Evolutionary conservation across 35 echinoderm and acorn worm genomes (phyloP), one percentile per base, ranked within the genome.

Genomic region (Lytechinus variegatus): DNA sequence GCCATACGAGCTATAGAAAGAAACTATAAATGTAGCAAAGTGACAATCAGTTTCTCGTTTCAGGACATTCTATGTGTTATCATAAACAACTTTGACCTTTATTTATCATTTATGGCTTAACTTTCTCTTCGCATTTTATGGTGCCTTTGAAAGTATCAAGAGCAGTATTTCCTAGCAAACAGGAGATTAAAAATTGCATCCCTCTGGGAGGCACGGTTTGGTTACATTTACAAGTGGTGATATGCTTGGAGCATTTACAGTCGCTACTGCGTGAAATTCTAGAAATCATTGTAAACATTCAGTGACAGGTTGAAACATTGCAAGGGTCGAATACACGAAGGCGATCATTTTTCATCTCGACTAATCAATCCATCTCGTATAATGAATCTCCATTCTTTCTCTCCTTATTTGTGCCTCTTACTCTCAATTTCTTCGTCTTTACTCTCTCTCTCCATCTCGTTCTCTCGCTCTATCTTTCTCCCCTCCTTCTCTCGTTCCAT

Each of bases 271-370:
- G 66, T 79, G 66, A 79, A 79, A 79, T 21, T 79, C 66, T 79
- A 79, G 66, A 79, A 79, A 79, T 79, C 66, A 79, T 79, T 79
- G 66, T 79, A 79, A 79, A 79, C 66, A 79, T 79, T 24, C 66
- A n/a, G 21, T 79, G 66, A 79, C 66, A 79, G 66, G 19, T 79
- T 79, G 21, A 79, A 79, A 79, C 66, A 79, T 79, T 79, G 66
- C 19, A 79, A 79, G 66, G 66, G 19, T 79, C 66, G 19, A n/a
- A 79, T 79, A 16, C 21, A 79, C 66, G 6, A 79, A 19, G 66
- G 14, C 19, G 66, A 79, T 79, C 66, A 79, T n/a, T 79, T 79
- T 79, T 79, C 66, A 79, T 79, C 66, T 21, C 66, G 66, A 79
- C 66, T 79, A 24, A 79, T 79, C 66, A 79, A 79, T 79, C 66